phyloP scores from a whole-genome alignment of 1,140 invertebrate species.

The Drosophila nigrodunni region DNA sequence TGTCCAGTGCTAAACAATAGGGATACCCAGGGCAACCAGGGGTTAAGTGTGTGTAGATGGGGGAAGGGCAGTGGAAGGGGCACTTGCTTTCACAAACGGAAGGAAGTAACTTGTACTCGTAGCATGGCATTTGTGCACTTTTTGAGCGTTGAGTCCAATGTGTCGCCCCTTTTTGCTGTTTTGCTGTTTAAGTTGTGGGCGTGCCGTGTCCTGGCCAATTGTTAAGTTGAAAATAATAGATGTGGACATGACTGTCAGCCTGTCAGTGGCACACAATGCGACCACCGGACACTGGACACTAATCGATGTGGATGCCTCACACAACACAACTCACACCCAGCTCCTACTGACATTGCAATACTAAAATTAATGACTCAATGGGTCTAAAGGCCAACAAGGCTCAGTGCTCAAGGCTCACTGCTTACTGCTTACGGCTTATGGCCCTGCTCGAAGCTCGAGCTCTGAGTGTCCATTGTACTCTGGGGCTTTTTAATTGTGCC shows the following conservation, averaged over 20 bases:
- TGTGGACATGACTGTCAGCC: conserved; percentile 74
- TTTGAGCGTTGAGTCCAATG: conserved; percentile 62
- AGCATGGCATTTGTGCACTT: conserved; percentile 78
- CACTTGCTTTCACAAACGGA: conserved; percentile 56
- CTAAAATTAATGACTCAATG: conserved; percentile 79
- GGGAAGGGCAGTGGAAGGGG: conserved; percentile 14
- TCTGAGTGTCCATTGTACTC: conserved; percentile 44
- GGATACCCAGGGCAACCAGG: conserved; percentile 2
- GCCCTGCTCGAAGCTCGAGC: conserved; percentile 11
- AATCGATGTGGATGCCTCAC: conserved; percentile 64
- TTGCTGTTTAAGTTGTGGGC: conserved; percentile 37
- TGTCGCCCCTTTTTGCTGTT: conserved; percentile 39
- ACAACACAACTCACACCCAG: conserved; percentile 61
- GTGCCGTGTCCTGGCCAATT: conserved; percentile 68
- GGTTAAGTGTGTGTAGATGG: background rate
- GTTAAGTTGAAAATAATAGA: conserved; percentile 83
- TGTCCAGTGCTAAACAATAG: conserved; percentile 32
- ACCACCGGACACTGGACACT: conserved; percentile 51
- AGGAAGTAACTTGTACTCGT: conserved; percentile 81
- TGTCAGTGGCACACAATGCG: conserved; percentile 65
- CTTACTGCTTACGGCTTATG: conserved; percentile 8
- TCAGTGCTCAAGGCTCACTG: background rate
- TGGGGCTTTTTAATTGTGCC: conserved; percentile 70
- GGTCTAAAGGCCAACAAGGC: conserved; percentile 26
- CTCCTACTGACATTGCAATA: conserved; percentile 47